Evolutionary conservation across 2,888 invertebrate genomes (phyloP).

Genomic region (Nomada hirtipes): DNA sequence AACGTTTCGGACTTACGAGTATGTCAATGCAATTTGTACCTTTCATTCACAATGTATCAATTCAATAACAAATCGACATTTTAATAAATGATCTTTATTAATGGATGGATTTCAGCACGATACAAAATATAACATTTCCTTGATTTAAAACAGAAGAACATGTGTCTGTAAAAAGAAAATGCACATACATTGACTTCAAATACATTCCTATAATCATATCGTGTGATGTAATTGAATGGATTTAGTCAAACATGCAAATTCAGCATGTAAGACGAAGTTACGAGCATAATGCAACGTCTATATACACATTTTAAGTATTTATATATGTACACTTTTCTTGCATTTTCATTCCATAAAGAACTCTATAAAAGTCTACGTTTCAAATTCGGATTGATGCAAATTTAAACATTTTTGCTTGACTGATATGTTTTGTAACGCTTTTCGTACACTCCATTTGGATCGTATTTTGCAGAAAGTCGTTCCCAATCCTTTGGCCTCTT

Average conservation of each 20-base stretch:
- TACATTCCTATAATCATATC: slow-evolving; percentile 6
- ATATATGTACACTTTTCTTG: background rate
- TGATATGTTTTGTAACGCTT: slow-evolving; percentile 83
- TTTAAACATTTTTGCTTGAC: slow-evolving; percentile 37
- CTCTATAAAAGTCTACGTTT: background rate
- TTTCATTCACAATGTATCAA: slow-evolving; percentile 34
- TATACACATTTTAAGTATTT: background rate
- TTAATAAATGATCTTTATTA: slow-evolving; percentile 53
- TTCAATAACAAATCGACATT: slow-evolving; percentile 43
- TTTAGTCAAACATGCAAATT: slow-evolving; percentile 18
- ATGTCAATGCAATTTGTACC: slow-evolving; percentile 29
- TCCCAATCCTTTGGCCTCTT: slow-evolving; percentile 89
- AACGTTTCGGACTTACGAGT: slow-evolving; percentile 22
- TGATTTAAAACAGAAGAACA: background rate
- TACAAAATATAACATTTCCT: slow-evolving; percentile 11
- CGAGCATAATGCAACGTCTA: background rate
- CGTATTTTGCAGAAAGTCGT: slow-evolving; percentile 88
- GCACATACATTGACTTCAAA: background rate
- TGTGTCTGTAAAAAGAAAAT: background rate
- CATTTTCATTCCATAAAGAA: slow-evolving; percentile 18
- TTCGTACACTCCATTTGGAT: slow-evolving; percentile 89
- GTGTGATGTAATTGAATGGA: background rate
- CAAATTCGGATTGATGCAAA: background rate
- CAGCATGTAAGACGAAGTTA: slow-evolving; percentile 2
- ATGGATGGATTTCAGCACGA: slow-evolving; percentile 5